Percentiles rank a stretch among this genome's conserved stretches.
These are phyloP conservation scores for Epinotia bilunana DNA, from an alignment of 2,888 invertebrate species.

Conservation along the genomic window DNA sequence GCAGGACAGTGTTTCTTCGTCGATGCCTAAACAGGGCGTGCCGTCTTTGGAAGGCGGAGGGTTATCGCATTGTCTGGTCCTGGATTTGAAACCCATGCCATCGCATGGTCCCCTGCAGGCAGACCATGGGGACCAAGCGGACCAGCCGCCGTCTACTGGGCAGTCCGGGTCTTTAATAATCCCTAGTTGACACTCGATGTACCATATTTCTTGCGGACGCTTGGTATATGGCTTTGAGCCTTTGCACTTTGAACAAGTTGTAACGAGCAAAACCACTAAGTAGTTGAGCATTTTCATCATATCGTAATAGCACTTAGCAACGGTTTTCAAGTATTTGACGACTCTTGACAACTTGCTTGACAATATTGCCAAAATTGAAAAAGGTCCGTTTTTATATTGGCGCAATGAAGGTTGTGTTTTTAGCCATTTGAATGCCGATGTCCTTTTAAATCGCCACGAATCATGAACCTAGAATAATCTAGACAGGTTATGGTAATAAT, in stretches of 20 bases:
- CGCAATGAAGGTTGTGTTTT: no score
- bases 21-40: constrained; percentile 69
- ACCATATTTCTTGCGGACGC: constrained; percentile 69
- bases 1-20: constrained; percentile 72
- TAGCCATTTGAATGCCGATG: no score
- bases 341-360: neutral
- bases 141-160: constrained; percentile 81
- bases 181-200: constrained; percentile 75
- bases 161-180: constrained; percentile 69
- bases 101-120: constrained; percentile 78
- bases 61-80: constrained; percentile 73
- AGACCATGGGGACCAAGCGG: constrained; percentile 77
- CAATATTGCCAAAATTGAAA: neutral
- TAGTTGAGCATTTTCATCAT: constrained; percentile 11
- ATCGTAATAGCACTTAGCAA: neutral
- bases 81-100: constrained; percentile 68
- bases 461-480: no score
- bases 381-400: no score
- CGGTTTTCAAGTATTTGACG: neutral
- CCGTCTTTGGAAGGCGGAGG: constrained; percentile 76
- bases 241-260: constrained; percentile 44
- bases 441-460: no score
- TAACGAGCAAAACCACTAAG: neutral
- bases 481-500: no score
- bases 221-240: constrained; percentile 64